Conservation (phyloP, 2,888 invertebrate genomes). For the Neocrepidodera transversa region DNA sequence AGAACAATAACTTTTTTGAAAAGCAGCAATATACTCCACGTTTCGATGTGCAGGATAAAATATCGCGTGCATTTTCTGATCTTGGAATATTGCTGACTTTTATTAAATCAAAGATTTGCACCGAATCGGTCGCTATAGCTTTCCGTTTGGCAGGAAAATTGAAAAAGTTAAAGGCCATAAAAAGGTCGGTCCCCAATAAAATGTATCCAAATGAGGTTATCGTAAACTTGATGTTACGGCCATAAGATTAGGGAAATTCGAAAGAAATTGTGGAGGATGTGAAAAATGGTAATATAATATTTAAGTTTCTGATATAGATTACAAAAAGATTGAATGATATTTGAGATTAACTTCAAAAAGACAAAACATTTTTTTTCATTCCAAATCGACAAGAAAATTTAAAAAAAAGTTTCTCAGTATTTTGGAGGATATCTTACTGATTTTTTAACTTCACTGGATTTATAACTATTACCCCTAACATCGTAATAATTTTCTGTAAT, state of each 20-base stretch:
- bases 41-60: constrained; percentile 1
- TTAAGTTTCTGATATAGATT: not conserved
- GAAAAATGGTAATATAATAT: not conserved
- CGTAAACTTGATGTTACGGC: constrained; percentile 28
- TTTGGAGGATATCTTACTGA: no score
- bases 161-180: constrained; percentile 34
- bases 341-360: no score
- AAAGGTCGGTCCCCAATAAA: constrained; percentile 28
- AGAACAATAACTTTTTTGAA: not conserved
- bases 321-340: not conserved
- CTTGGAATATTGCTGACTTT: constrained; percentile 30
- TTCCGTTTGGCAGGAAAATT: constrained; percentile 27
- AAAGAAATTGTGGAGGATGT: constrained; percentile 13
- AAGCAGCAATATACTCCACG: constrained; percentile 3
- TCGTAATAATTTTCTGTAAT: no score
- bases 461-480: no score
- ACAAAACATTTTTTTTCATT: no score
- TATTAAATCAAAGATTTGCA: constrained; percentile 33
- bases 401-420: no score
- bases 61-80: constrained; percentile 4
- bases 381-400: no score
- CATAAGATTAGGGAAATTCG: constrained; percentile 27
- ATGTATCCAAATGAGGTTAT: constrained; percentile 28
- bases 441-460: no score
- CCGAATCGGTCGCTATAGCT: constrained; percentile 25